Conservation (phyloP, 2,113 vertebrate genomes). For the Aegotheles bennettii region DNA sequence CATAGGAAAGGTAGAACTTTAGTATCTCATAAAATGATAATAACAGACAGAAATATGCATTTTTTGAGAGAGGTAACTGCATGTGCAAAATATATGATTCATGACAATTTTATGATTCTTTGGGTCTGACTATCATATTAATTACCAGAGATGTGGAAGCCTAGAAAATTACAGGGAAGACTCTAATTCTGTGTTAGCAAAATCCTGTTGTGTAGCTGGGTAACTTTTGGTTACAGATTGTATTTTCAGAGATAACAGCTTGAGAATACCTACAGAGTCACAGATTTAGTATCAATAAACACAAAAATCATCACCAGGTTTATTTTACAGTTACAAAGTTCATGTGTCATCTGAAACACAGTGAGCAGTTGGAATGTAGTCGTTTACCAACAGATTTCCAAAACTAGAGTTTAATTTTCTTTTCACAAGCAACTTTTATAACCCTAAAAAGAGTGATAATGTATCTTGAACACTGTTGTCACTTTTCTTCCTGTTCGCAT, state of each 20-base stretch:
- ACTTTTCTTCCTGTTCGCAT: not conserved
- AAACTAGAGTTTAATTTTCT: not conserved
- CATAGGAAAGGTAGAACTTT: not conserved
- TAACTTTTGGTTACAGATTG: not conserved
- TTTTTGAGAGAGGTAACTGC: not conserved
- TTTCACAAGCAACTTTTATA: not conserved
- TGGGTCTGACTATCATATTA: not conserved
- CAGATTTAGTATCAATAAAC: not conserved
- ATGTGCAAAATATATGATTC: not conserved
- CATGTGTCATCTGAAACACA: not conserved
- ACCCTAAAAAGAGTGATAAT: not conserved
- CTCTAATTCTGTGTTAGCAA: not conserved
- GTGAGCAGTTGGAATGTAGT: not conserved
- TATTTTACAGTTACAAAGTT: not conserved
- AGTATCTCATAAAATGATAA: not conserved
- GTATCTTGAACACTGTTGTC: not conserved
- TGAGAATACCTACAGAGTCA: not conserved
- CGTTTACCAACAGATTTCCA: not conserved
- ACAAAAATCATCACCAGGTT: not conserved
- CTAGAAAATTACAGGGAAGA: not conserved
- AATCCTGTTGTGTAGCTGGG: not conserved
- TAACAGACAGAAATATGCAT: not conserved
- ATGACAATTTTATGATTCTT: not conserved
- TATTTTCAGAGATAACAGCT: not conserved
- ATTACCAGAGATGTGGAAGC: not conserved